Evolutionary conservation across 2,113 vertebrate species (phyloP), one percentile per base, ranked within the genome.

Genomic region (Acanthisitta chloris): DNA sequence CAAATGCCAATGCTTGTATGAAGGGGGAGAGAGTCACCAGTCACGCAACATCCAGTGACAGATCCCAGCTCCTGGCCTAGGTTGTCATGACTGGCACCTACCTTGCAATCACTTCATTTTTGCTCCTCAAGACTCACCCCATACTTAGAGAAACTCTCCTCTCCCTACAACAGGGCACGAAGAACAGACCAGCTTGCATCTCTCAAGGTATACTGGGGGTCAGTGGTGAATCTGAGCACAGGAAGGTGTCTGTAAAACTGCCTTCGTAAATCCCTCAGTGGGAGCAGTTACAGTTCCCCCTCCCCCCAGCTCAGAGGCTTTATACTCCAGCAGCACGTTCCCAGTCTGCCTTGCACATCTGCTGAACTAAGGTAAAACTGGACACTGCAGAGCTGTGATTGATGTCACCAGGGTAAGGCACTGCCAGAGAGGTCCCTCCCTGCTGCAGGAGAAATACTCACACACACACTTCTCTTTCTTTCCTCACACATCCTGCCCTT

Each of bases 371-470:
- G 91, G 91, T 40, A 94, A 96, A 96, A 92, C 51, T 0, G 52
- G 96, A 61, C 94, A 89, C 83, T 94, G 95, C 95, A 74, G 94
- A 81, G 92, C 91, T 43, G 78, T 85, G 94, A 96, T 91, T 96
- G 95, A 92, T 95, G 59, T 25, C 61, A 29, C 40, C 77, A 67
- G 94, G 83, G 72, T 16, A 84, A 86, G 86, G 78, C 70, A 14
- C 69, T 86, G 92, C 86, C 12, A 48, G 76, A 55, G 81, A 80
- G 49, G 59, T 77, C 71, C 85, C 92, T 94, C 86, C 87, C 88
- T 74, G 82, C 83, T 12, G 92, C 92, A 84, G 84, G 33, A 87
- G 69, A 40, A 62, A 67, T 3, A 21, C 55, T 59, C 72, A 15
- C 16, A 26, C 16, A 26, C 12, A 2, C 48, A 0, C 33, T 40